Percentiles rank a stretch among this genome's conserved stretches.
Evolutionary conservation across 1,140 invertebrate genomes (phyloP).

Genomic region (Drosophila sulfurigaster): DNA sequence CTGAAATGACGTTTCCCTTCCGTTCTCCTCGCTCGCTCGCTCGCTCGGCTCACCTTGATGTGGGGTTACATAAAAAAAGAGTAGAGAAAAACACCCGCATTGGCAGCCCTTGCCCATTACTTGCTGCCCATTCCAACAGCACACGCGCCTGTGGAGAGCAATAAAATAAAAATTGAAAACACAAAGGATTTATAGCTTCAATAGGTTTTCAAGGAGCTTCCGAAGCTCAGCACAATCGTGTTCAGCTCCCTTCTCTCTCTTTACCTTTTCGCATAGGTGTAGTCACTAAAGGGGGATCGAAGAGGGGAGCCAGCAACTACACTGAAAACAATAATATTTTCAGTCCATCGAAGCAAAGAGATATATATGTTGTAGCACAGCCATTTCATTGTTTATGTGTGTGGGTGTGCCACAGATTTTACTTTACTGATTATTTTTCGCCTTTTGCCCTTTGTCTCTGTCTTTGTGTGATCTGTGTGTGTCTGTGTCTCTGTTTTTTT

Average conservation of each 20-base stretch:
- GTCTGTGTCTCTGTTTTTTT: slow-evolving; percentile 45
- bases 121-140: slow-evolving; percentile 36
- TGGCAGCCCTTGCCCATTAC: slow-evolving; percentile 1
- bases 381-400: slow-evolving; percentile 78
- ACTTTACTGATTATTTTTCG: slow-evolving; percentile 78
- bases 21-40: too few relatives aligned
- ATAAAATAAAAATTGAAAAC: slow-evolving; percentile 84
- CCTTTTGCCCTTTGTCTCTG: slow-evolving; percentile 53
- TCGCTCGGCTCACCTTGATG: slow-evolving; percentile 12
- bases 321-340: slow-evolving; percentile 67
- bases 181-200: slow-evolving; percentile 84
- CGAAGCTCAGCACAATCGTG: slow-evolving; percentile 73
- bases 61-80: neutral
- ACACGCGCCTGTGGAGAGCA: slow-evolving; percentile 69
- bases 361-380: slow-evolving; percentile 56
- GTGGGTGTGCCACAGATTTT: slow-evolving; percentile 77
- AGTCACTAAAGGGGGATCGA: neutral
- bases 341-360: slow-evolving; percentile 63
- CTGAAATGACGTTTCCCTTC: slow-evolving; percentile 7
- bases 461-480: slow-evolving; percentile 5
- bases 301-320: slow-evolving; percentile 1
- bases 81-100: neutral
- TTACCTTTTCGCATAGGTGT: slow-evolving; percentile 48
- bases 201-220: slow-evolving; percentile 82
- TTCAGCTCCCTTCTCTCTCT: neutral